A percentile compares a stretch with the other conserved stretches of the same genome.
phyloP scores from a whole-genome alignment of 2,113 vertebrate genomes.

The Lipophrys pholis region DNA sequence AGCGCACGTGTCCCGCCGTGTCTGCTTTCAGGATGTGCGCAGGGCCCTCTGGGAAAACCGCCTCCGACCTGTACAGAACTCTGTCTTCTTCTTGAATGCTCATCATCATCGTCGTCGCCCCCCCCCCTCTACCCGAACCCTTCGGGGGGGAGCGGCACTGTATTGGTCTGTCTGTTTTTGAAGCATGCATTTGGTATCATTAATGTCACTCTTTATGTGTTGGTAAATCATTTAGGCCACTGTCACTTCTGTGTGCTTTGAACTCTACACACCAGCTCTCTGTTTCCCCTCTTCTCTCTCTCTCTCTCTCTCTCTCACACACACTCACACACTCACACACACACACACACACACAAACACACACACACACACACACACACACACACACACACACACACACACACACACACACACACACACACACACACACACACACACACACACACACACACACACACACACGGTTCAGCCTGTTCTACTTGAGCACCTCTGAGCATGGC shows the following conservation, averaged over 20 bases:
- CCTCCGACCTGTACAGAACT: slow-evolving; percentile 84
- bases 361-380: too few relatives aligned
- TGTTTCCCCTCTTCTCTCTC: slow-evolving; percentile 1
- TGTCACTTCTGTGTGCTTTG: slow-evolving; percentile 76
- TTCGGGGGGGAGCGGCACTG: slow-evolving; percentile 47
- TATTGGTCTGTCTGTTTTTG: slow-evolving; percentile 81
- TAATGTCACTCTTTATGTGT: slow-evolving; percentile 83
- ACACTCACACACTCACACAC: slow-evolving; percentile 18
- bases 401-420: slow-evolving; percentile 36
- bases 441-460: slow-evolving; percentile 3
- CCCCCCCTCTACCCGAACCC: slow-evolving; percentile 28
- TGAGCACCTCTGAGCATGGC: slow-evolving; percentile 59
- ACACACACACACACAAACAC: slow-evolving; percentile 3
- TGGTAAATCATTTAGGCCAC: slow-evolving; percentile 78
- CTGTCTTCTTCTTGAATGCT: slow-evolving; percentile 81
- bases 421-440: too few relatives aligned
- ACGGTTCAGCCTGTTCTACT: slow-evolving; percentile 51
- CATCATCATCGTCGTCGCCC: slow-evolving; percentile 62
- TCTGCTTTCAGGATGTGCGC: slow-evolving; percentile 66
- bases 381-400: slow-evolving; percentile 31
- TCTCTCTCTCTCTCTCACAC: slow-evolving; percentile 21
- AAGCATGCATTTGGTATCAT: slow-evolving; percentile 84
- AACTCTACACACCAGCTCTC: slow-evolving; percentile 67
- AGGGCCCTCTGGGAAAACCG: slow-evolving; percentile 78
- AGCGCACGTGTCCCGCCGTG: slow-evolving; percentile 55